phyloP scores from a whole-genome alignment of 2,888 invertebrate genomes.

The Erebia aethiops region DNA sequence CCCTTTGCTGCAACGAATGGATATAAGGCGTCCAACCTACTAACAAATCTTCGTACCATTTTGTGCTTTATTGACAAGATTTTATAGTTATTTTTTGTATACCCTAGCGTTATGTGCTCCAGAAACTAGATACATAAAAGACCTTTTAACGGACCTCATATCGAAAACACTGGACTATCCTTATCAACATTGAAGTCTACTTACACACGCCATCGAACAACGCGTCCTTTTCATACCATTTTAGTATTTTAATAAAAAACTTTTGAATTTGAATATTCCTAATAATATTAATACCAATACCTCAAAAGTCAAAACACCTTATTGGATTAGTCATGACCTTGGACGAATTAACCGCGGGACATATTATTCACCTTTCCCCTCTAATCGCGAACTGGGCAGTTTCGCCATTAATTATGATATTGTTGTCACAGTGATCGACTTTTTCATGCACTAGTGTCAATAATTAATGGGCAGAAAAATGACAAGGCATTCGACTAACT shows the following conservation, averaged over 20 bases:
- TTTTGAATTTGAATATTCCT: no score
- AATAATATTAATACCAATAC: no score
- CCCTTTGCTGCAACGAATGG: conserved; percentile 11
- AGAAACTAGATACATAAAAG: conserved; percentile 16
- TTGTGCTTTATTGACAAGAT: not conserved
- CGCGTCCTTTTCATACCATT: conserved; percentile 1
- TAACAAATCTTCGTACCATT: not conserved
- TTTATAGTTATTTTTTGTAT: not conserved
- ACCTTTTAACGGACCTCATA: conserved; percentile 23
- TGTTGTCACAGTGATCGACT: no score
- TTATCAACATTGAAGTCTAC: not conserved
- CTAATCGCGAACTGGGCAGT: no score
- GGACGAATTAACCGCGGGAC: no score
- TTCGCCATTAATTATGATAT: no score
- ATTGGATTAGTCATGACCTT: no score
- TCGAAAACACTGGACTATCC: conserved; percentile 17
- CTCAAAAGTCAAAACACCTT: no score
- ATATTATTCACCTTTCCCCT: no score
- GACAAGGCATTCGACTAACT: no score
- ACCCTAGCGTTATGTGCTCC: not conserved
- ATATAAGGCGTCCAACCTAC: conserved; percentile 12
- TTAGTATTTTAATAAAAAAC: not conserved
- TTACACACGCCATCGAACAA: not conserved
- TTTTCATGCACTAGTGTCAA: no score
- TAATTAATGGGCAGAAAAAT: no score